Evolutionary conservation across 2,113 vertebrate species (phyloP).

Genomic region (Siniperca chuatsi): DNA sequence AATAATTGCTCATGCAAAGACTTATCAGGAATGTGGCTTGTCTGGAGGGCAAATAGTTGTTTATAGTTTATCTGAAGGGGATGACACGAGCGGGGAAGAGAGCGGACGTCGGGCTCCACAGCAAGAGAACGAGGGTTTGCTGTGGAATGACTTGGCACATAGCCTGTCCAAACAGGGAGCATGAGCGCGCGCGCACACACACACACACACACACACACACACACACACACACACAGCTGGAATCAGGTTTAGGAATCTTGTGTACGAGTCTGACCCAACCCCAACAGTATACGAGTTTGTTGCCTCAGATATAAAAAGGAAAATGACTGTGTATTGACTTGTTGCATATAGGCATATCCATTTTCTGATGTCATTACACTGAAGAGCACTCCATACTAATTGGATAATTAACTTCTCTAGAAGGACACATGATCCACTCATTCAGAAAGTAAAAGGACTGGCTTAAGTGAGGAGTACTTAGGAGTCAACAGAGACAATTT

Average conservation of each 20-base stretch:
- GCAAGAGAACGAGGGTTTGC: constrained; percentile 37
- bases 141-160: constrained; percentile 73
- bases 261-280: constrained; percentile 42
- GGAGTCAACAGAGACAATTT: neutral
- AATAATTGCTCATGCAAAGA: constrained; percentile 78
- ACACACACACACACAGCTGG: constrained; percentile 57
- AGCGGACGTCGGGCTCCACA: constrained; percentile 3
- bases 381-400: neutral
- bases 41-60: constrained; percentile 72
- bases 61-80: constrained; percentile 80
- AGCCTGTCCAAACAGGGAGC: constrained; percentile 67
- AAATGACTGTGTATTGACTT: neutral
- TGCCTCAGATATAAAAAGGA: constrained; percentile 19
- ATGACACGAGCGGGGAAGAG: constrained; percentile 34
- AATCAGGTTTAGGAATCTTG: constrained; percentile 68
- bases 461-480: neutral
- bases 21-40: constrained; percentile 79
- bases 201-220: constrained; percentile 43
- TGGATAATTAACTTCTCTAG: neutral
- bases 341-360: neutral
- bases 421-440: neutral
- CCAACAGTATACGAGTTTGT: constrained; percentile 24
- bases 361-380: neutral
- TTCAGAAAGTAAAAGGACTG: neutral
- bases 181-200: neutral